phyloP scores from a whole-genome alignment of 2,888 invertebrate genomes.

The Drosophila neonasuta region DNA sequence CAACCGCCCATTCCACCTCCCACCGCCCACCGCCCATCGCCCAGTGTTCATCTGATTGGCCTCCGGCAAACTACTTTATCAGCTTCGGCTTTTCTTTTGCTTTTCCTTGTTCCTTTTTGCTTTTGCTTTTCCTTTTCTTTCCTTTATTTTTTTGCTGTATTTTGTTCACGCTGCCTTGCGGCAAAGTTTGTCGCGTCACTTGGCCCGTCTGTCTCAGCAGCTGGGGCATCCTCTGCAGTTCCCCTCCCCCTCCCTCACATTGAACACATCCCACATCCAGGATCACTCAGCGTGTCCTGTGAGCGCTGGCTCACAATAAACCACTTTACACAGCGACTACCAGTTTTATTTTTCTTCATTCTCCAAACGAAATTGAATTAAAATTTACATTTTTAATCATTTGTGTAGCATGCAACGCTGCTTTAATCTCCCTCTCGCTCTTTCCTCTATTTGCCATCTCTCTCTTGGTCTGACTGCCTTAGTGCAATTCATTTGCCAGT shows the following conservation, averaged over 20 bases:
- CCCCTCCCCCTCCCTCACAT: too few relatives aligned
- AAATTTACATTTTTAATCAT: constrained; percentile 79
- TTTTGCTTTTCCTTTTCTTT: constrained; percentile 33
- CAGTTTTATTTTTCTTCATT: constrained; percentile 49
- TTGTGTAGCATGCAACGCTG: constrained; percentile 57
- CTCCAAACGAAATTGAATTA: constrained; percentile 74
- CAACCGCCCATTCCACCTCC: background rate
- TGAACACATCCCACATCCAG: constrained; percentile 12
- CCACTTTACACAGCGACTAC: constrained; percentile 71
- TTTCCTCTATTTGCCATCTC: constrained; percentile 3
- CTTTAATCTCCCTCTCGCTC: constrained; percentile 53
- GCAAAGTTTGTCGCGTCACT: constrained; percentile 73
- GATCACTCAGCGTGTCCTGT: constrained; percentile 30
- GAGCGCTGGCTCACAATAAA: constrained; percentile 64
- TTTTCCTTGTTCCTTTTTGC: constrained; percentile 29
- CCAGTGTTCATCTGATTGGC: constrained; percentile 43
- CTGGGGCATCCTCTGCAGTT: constrained; percentile 1
- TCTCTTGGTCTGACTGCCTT: constrained; percentile 30
- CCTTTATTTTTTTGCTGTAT: constrained; percentile 35
- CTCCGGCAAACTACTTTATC: constrained; percentile 67
- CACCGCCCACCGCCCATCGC: background rate
- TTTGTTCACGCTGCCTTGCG: constrained; percentile 68
- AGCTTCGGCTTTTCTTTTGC: constrained; percentile 52
- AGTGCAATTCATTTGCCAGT: constrained; percentile 64
- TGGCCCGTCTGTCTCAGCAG: constrained; percentile 31